Evolutionary conservation across 2,113 vertebrate species (phyloP).

Genomic region (Hymenochirus boettgeri): DNA sequence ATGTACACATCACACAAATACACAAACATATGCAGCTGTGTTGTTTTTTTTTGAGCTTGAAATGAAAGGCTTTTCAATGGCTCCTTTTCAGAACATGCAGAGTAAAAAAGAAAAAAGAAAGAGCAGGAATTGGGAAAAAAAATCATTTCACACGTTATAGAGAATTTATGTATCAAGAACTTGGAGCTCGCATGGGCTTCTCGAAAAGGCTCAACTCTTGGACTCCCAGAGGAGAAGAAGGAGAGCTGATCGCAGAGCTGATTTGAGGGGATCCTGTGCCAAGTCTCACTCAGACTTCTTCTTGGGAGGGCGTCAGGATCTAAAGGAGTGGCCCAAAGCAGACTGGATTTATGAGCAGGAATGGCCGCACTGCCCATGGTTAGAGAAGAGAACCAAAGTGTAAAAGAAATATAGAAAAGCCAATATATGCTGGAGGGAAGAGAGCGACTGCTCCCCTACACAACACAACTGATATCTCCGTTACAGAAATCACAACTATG

Average conservation of each 20-base stretch:
- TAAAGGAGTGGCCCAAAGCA: conserved; percentile 31
- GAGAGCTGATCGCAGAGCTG: conserved; percentile 34
- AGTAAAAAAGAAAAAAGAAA: conserved; percentile 7
- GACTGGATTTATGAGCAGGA: conserved; percentile 34
- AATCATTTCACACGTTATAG: conserved; percentile 40
- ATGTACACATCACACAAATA: too few relatives aligned
- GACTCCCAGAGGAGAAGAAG: conserved; percentile 20
- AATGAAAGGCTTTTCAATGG: too few relatives aligned
- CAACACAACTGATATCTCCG: too few relatives aligned
- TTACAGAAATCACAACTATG: too few relatives aligned
- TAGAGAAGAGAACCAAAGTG: conserved; percentile 14
- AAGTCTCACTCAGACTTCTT: conserved; percentile 30
- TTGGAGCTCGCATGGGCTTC: conserved; percentile 39
- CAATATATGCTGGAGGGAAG: background rate
- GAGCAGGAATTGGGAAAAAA: conserved; percentile 38
- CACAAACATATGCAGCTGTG: too few relatives aligned
- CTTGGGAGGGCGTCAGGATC: conserved; percentile 37
- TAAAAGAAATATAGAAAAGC: too few relatives aligned
- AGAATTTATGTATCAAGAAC: conserved; percentile 38
- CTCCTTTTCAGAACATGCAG: conserved; percentile 32
- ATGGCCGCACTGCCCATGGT: conserved; percentile 30
- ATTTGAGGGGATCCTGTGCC: conserved; percentile 33
- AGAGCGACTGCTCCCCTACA: too few relatives aligned
- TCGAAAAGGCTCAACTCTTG: conserved; percentile 8
- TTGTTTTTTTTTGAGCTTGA: too few relatives aligned